Evolutionary conservation across 2,888 invertebrate genomes (phyloP).

Genomic region (Homarus gammarus): DNA sequence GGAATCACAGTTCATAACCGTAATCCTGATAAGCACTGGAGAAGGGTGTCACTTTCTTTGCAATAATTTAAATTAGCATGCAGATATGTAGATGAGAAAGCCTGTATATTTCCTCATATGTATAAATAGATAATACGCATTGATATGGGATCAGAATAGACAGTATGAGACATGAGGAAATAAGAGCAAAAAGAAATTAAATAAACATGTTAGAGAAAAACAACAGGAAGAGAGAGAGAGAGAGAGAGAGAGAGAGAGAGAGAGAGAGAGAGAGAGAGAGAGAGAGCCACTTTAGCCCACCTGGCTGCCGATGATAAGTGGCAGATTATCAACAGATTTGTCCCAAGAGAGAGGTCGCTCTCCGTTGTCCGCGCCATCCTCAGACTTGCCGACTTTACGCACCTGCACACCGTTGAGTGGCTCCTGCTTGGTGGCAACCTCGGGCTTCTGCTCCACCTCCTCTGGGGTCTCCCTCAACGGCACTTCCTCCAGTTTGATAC

Average conservation of each 20-base stretch:
- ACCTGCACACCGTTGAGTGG: neutral
- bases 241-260: neutral
- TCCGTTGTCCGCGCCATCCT: neutral
- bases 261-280: neutral
- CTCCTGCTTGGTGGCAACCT: neutral
- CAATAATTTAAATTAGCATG: neutral
- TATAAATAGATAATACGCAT: neutral
- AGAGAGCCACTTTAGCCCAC: constrained; percentile 6
- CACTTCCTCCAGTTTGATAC: neutral
- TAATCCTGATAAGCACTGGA: too few species aligned
- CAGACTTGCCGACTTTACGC: neutral
- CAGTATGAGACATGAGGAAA: neutral
- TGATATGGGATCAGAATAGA: too few species aligned
- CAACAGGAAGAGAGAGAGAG: neutral
- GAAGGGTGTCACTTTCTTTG: neutral
- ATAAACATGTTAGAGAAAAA: neutral
- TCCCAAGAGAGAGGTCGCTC: constrained; percentile 65
- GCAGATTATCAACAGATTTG: constrained; percentile 47
- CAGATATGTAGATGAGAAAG: too few species aligned
- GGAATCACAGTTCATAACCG: neutral
- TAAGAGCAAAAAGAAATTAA: too few species aligned
- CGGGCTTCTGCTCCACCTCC: neutral
- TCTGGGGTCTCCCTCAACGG: neutral
- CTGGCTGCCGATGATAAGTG: constrained; percentile 56
- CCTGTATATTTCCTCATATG: neutral